These are phyloP conservation scores for Homarus gammarus DNA, from an alignment of 2,888 invertebrate genomes.

Conservation along the genomic window DNA sequence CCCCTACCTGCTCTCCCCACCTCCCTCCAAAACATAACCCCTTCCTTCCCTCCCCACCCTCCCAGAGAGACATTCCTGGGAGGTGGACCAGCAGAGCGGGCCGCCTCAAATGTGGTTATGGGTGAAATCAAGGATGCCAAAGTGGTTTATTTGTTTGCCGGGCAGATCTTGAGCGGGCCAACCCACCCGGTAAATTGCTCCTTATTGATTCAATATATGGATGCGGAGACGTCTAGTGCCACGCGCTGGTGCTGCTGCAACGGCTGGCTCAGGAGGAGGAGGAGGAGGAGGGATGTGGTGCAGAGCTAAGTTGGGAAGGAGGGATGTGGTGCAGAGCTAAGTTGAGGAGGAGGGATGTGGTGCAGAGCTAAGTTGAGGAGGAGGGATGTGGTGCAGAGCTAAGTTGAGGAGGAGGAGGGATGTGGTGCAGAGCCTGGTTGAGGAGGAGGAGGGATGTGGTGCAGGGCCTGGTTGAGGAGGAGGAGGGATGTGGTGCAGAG, in stretches of 20 bases:
- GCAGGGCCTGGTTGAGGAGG: too few species aligned
- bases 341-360: too few species aligned
- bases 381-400: too few species aligned
- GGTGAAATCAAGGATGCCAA: slow-evolving; percentile 62
- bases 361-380: too few species aligned
- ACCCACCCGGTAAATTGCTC: slow-evolving; percentile 53
- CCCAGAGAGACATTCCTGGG: neutral
- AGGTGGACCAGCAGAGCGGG: neutral
- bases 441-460: too few species aligned
- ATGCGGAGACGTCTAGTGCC: neutral
- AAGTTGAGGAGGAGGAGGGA: neutral
- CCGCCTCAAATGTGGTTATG: slow-evolving; percentile 23
- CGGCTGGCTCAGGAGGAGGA: neutral
- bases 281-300: too few species aligned
- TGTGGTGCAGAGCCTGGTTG: too few species aligned
- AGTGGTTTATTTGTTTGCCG: slow-evolving; percentile 61
- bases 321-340: too few species aligned
- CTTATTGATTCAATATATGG: slow-evolving; percentile 59
- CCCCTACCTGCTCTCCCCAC: neutral
- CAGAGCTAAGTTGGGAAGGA: too few species aligned
- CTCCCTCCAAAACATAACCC: neutral
- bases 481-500: too few species aligned
- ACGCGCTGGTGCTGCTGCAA: neutral
- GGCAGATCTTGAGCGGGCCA: slow-evolving; percentile 23
- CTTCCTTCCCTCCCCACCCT: neutral